A percentile compares a stretch with the other conserved stretches of the same genome.
These are phyloP conservation scores for Keiferia lycopersicella DNA, from an alignment of 2,888 invertebrate genomes.

Conservation along the genomic window DNA sequence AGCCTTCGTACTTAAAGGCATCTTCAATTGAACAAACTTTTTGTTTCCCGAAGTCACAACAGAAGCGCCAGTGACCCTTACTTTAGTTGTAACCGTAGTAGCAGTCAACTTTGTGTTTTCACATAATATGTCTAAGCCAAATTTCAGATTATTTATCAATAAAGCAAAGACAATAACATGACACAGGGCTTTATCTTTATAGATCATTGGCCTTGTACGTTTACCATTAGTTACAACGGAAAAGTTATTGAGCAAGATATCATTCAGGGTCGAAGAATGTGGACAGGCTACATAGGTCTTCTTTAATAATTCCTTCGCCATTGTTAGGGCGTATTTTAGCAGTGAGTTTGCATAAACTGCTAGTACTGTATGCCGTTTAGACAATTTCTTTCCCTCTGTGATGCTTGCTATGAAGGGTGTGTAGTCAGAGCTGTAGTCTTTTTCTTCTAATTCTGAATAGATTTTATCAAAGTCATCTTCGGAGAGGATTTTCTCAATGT, in stretches of 20 bases:
- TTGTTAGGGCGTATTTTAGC: constrained; percentile 45
- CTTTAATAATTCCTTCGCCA: constrained; percentile 49
- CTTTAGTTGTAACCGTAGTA: constrained; percentile 50
- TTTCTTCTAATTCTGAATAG: constrained; percentile 50
- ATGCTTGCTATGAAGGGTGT: constrained; percentile 49
- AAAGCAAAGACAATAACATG: constrained; percentile 63
- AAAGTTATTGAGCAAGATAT: constrained; percentile 56
- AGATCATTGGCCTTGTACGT: constrained; percentile 52
- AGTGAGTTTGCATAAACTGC: constrained; percentile 59
- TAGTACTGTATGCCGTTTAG: constrained; percentile 48
- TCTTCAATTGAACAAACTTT: constrained; percentile 61
- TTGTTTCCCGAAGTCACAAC: constrained; percentile 45
- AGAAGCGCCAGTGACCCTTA: constrained; percentile 57
- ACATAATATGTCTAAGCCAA: constrained; percentile 56
- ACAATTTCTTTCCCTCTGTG: constrained; percentile 38
- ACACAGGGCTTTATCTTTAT: constrained; percentile 65
- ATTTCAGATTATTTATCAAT: constrained; percentile 61
- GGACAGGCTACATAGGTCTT: constrained; percentile 54
- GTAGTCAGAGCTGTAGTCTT: constrained; percentile 48
- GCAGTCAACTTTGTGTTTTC: constrained; percentile 53
- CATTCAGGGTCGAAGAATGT: constrained; percentile 57
- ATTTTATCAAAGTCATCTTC: constrained; percentile 62
- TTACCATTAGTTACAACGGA: constrained; percentile 45
- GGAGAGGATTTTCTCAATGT: constrained; percentile 66
- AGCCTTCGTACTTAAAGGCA: constrained; percentile 48